Evolutionary conservation across 2,888 invertebrate genomes (phyloP).

Genomic region (Chrysolina americana): DNA sequence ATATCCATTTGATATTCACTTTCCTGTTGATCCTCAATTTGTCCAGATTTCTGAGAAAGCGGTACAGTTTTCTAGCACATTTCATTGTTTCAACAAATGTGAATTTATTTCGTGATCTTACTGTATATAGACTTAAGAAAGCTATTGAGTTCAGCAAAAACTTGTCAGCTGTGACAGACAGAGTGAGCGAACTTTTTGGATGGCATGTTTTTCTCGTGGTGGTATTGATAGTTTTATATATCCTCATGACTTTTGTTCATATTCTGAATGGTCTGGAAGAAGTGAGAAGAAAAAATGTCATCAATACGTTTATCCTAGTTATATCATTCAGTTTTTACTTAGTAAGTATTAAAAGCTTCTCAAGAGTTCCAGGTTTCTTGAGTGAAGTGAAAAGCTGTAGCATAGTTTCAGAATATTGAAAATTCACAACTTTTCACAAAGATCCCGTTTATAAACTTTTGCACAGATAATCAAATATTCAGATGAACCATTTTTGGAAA

Average conservation of each 20-base stretch:
- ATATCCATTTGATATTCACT: background rate
- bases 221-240: slow-evolving; percentile 3
- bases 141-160: background rate
- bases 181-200: background rate
- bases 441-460: too few relatives aligned
- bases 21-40: background rate
- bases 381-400: too few relatives aligned
- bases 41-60: background rate
- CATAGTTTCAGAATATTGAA: too few relatives aligned
- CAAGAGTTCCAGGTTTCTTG: background rate
- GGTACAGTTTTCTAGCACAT: background rate
- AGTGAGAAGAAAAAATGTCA: background rate
- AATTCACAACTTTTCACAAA: too few relatives aligned
- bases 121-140: background rate
- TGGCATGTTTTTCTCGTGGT: background rate
- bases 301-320: background rate
- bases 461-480: too few relatives aligned
- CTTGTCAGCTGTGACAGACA: background rate
- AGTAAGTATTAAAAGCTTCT: background rate
- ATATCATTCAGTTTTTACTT: background rate
- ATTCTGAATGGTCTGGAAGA: background rate
- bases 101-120: background rate
- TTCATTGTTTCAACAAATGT: background rate
- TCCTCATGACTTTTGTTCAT: slow-evolving; percentile 3
- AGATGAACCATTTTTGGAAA: too few relatives aligned